Conservation (phyloP, 23 tunicate species). For the Trididemnum miniatum region DNA sequence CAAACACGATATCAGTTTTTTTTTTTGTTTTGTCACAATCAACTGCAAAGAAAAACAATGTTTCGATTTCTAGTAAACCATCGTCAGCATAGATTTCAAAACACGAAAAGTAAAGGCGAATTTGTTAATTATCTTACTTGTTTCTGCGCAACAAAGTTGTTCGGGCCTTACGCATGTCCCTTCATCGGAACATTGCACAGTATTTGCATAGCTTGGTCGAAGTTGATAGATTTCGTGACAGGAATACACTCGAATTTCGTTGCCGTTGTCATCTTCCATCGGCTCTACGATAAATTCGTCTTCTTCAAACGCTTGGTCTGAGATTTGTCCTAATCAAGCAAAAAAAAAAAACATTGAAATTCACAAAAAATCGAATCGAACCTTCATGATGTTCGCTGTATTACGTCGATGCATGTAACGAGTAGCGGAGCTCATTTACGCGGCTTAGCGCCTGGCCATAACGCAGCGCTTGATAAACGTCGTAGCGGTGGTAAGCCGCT, state of each 20-base stretch:
- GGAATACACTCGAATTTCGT: neutral
- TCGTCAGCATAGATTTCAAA: neutral
- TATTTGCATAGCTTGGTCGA: neutral
- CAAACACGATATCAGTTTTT: neutral
- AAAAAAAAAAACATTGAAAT: no score
- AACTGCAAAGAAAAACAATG: neutral
- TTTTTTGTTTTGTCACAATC: neutral
- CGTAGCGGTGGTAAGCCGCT: no score
- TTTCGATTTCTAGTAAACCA: neutral
- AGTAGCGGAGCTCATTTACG: no score
- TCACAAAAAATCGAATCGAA: no score
- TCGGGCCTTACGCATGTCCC: neutral
- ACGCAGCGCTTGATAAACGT: no score
- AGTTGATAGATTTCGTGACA: neutral
- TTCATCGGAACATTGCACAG: neutral
- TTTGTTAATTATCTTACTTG: neutral
- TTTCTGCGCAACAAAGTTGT: neutral
- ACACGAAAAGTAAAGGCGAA: neutral
- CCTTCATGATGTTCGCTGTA: no score
- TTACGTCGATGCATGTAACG: no score
- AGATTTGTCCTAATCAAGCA: no score
- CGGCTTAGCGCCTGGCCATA: no score
- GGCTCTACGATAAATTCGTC: no score
- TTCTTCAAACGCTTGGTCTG: no score
- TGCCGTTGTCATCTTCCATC: no score